A percentile compares a stretch with the other conserved stretches of the same genome.
Evolutionary conservation across 2,888 invertebrate genomes (phyloP).

Genomic region (Perdita meconis): DNA sequence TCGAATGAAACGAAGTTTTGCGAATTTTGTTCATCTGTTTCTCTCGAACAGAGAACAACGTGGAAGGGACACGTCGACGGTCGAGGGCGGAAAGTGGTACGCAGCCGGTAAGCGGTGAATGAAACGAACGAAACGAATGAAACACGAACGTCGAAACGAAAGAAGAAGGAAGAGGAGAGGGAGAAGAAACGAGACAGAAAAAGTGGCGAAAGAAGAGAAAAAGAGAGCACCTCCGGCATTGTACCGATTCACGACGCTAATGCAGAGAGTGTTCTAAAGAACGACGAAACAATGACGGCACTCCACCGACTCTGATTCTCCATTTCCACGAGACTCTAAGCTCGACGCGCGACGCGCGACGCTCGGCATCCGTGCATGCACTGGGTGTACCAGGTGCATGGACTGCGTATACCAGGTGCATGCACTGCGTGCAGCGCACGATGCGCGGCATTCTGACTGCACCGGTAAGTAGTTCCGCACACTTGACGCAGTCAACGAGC

Average conservation of each 20-base stretch:
- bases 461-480: no score
- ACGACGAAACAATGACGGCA: conserved; percentile 71
- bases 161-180: conserved; percentile 15
- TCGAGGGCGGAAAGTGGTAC: conserved; percentile 1
- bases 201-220: conserved; percentile 17
- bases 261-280: conserved; percentile 74
- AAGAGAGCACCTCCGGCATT: conserved; percentile 51
- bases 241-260: conserved; percentile 75
- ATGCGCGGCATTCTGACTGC: no score
- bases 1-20: neutral
- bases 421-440: no score
- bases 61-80: neutral
- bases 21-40: neutral
- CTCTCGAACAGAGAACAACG: neutral
- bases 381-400: neutral
- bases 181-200: conserved; percentile 20
- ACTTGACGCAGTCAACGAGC: no score
- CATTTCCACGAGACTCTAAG: conserved; percentile 38
- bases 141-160: conserved; percentile 20
- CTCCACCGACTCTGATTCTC: conserved; percentile 52
- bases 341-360: no score
- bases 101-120: conserved; percentile 3
- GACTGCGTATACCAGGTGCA: no score
- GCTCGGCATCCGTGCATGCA: neutral
- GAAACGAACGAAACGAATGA: no score